Base-by-base conservation (phyloP, 2,113 vertebrate species). In the Diadophis punctatus region DNA sequence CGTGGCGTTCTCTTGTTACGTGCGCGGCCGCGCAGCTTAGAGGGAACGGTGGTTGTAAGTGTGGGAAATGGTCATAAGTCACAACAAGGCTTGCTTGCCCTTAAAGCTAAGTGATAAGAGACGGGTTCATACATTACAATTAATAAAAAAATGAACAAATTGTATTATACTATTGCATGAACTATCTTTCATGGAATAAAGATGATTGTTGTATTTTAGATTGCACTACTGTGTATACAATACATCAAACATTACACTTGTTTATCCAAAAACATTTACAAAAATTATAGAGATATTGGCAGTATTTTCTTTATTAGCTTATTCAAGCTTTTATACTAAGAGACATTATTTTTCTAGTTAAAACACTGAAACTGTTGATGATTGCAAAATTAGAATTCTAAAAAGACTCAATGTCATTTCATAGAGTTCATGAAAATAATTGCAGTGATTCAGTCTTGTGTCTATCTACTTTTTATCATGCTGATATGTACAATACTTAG, bases 221-320 rank as follows among this genome's bases (percentile, higher is more conserved):
- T 43, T 51, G 39, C 49, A 51, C n/a, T n/a, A 60, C 49, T 49
- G 43, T 63, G 46, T 14, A 60, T n/a, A 53, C 20, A 63, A 9
- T 63, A 63, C 30, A 58, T 86, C 43, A 48, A n/a, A 34, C 9
- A 27, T 22, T 14, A 25, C 53, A 56, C 9, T 88, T 88, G 9
- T 92, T 95, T 96, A 93, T 89, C 90, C 58, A 92, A 43, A 84
- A 92, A 94, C 90, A 74, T 91, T 60, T 90, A 0, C 20, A 87
- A 90, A 48, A 27, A 14, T 93, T n/a, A 22, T 34, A 74, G 88
- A 14, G 8, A 87, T 93, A 5, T 86, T 52, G 87, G 55, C 90
- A 92, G 80, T 84, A 16, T 0, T 46, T 87, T 87, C 86, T 58
- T 55, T 85, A 94, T 94, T 92, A 89, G 91, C 80, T 93, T 43